Evolutionary conservation across 2,113 vertebrate genomes (phyloP).

Genomic region (Sylvietta virens): DNA sequence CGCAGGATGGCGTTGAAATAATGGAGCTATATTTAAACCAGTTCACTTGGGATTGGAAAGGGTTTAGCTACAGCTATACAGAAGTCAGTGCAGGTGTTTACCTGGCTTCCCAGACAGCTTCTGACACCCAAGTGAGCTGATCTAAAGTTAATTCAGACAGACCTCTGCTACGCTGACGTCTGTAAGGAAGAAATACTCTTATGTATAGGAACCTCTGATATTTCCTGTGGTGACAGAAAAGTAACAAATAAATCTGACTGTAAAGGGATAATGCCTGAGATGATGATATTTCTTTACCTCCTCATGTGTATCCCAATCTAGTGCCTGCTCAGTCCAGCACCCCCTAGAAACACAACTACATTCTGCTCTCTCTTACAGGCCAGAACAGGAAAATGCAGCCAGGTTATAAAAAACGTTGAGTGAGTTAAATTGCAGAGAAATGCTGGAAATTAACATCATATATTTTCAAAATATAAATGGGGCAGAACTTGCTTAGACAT

Average conservation of each 20-base stretch:
- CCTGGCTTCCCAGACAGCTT: slow-evolving; percentile 52
- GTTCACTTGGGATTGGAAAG: not conserved
- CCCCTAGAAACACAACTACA: not conserved
- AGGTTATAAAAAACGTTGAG: not conserved
- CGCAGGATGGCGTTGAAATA: not conserved
- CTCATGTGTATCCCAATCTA: not conserved
- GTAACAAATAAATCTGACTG: slow-evolving; percentile 49
- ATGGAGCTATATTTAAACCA: slow-evolving; percentile 40
- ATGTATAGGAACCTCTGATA: slow-evolving; percentile 24
- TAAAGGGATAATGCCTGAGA: not conserved
- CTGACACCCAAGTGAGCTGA: slow-evolving; percentile 61
- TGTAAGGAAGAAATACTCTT: slow-evolving; percentile 45
- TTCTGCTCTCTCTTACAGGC: not conserved
- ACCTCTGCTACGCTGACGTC: slow-evolving; percentile 50
- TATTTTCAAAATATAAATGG: not conserved
- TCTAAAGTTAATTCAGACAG: slow-evolving; percentile 60
- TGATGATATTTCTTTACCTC: not conserved
- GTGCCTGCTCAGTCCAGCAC: not conserved
- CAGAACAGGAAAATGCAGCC: not conserved
- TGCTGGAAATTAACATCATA: not conserved
- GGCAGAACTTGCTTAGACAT: not conserved
- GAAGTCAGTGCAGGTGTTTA: not conserved
- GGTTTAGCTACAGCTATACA: slow-evolving; percentile 3
- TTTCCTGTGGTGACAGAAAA: slow-evolving; percentile 41
- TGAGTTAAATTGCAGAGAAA: not conserved